These are phyloP conservation scores for Andrena haemorrhoa DNA, from an alignment of 2,888 invertebrate genomes.

Conservation along the genomic window DNA sequence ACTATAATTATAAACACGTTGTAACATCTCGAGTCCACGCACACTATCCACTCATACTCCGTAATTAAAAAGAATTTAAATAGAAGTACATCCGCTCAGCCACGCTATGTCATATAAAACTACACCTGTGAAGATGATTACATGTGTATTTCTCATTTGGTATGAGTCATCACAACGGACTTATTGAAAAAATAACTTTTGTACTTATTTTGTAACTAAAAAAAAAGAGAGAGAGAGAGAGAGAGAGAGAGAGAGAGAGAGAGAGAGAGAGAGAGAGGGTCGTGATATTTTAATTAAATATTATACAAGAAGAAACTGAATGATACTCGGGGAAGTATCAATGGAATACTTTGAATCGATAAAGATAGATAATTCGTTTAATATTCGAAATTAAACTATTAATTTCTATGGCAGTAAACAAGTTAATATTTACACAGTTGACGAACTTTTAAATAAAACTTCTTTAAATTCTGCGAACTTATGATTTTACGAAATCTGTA, in stretches of 20 bases:
- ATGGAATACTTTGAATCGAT: conserved; percentile 73
- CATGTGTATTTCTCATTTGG: conserved; percentile 77
- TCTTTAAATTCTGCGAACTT: conserved; percentile 25
- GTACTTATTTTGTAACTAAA: conserved; percentile 79
- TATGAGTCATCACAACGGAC: conserved; percentile 79
- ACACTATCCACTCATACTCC: conserved; percentile 65
- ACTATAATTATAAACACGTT: conserved; percentile 77
- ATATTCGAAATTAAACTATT: conserved; percentile 60
- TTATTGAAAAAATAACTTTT: conserved; percentile 80
- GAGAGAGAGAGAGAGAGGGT: conserved; percentile 17
- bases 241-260: conserved; percentile 12
- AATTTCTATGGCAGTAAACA: conserved; percentile 78
- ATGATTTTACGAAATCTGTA: conserved; percentile 22
- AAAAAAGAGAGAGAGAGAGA: conserved; percentile 47
- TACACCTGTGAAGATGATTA: conserved; percentile 63
- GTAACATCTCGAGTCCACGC: conserved; percentile 64
- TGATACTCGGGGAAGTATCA: conserved; percentile 67
- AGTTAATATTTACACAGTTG: conserved; percentile 77
- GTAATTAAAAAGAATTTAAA: conserved; percentile 74
- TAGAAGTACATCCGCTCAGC: conserved; percentile 63
- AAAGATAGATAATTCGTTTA: conserved; percentile 43
- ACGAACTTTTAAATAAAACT: conserved; percentile 61
- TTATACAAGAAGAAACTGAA: conserved; percentile 63
- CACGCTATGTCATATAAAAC: conserved; percentile 56
- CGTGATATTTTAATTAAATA: conserved; percentile 59